Percentiles rank a stretch among this genome's conserved stretches.
Conservation (phyloP, 2,888 invertebrate genomes). For the Coremacera marginata region DNA sequence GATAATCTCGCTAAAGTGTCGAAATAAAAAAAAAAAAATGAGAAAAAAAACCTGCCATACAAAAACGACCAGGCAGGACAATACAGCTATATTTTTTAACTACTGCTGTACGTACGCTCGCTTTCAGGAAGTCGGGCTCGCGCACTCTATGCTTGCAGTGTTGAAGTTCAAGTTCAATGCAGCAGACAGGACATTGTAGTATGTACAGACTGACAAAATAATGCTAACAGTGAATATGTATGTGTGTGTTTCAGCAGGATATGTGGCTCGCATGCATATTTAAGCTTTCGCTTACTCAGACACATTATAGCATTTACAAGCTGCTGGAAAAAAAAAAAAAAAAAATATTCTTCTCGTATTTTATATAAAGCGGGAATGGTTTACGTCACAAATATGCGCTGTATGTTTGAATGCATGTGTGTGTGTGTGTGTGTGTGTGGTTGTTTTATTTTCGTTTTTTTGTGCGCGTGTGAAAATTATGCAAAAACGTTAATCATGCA, state of each 20-base stretch:
- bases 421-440: no score
- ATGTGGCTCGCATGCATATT: slow-evolving; percentile 11
- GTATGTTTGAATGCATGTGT: background rate
- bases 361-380: background rate
- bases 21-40: background rate
- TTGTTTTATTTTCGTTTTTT: background rate
- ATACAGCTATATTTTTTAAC: background rate
- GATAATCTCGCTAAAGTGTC: slow-evolving; percentile 18
- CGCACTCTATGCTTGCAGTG: background rate
- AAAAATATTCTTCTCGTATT: background rate
- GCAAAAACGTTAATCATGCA: slow-evolving; percentile 34
- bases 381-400: background rate
- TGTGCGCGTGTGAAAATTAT: slow-evolving; percentile 13
- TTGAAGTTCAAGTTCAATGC: slow-evolving; percentile 33
- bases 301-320: slow-evolving; percentile 6
- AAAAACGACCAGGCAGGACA: background rate
- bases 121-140: background rate
- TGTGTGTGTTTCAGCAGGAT: slow-evolving; percentile 6
- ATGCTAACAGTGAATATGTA: background rate
- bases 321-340: slow-evolving; percentile 1
- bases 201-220: background rate
- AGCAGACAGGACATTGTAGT: slow-evolving; percentile 11
- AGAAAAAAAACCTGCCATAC: background rate
- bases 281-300: slow-evolving; percentile 9
- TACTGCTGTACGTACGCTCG: background rate